A percentile compares a stretch with the other conserved stretches of the same genome.
phyloP scores from a whole-genome alignment of 1,140 invertebrate genomes.

The Teleogryllus occipitalis region DNA sequence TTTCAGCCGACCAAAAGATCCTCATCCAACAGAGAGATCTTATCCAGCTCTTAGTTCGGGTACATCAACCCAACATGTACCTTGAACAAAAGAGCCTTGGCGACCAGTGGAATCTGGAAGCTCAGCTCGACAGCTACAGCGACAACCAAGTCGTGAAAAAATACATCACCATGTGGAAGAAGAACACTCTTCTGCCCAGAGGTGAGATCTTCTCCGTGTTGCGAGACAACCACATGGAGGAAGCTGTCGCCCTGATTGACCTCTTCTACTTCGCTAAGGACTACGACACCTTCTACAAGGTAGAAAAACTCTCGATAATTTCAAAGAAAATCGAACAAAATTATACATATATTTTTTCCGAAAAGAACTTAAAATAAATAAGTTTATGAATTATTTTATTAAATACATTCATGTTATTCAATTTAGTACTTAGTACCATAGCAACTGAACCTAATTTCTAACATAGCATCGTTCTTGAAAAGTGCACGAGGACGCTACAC shows the following conservation, averaged over 20 bases:
- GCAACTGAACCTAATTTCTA: too few relatives aligned
- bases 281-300: conserved; percentile 51
- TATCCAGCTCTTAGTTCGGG: conserved; percentile 50
- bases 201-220: conserved; percentile 52
- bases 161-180: conserved; percentile 46
- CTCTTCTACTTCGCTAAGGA: conserved; percentile 59
- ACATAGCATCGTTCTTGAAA: too few relatives aligned
- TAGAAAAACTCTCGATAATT: neutral
- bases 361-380: too few relatives aligned
- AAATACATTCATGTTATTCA: too few relatives aligned
- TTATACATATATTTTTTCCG: too few relatives aligned
- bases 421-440: too few relatives aligned
- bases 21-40: conserved; percentile 49
- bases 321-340: too few relatives aligned
- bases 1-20: conserved; percentile 44
- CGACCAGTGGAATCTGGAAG: conserved; percentile 44
- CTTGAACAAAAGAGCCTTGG: conserved; percentile 41
- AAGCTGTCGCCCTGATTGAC: conserved; percentile 55
- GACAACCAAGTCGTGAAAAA: conserved; percentile 44
- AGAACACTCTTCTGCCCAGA: conserved; percentile 46
- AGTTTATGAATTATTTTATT: too few relatives aligned
- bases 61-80: conserved; percentile 45
- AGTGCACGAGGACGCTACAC: too few relatives aligned
- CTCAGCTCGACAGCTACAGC: conserved; percentile 40
- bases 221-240: conserved; percentile 49